Percentiles rank a stretch among this genome's conserved stretches.
These are phyloP conservation scores for Elaphurus davidianus DNA, from an alignment of 2,113 vertebrate species.

Conservation along the genomic window DNA sequence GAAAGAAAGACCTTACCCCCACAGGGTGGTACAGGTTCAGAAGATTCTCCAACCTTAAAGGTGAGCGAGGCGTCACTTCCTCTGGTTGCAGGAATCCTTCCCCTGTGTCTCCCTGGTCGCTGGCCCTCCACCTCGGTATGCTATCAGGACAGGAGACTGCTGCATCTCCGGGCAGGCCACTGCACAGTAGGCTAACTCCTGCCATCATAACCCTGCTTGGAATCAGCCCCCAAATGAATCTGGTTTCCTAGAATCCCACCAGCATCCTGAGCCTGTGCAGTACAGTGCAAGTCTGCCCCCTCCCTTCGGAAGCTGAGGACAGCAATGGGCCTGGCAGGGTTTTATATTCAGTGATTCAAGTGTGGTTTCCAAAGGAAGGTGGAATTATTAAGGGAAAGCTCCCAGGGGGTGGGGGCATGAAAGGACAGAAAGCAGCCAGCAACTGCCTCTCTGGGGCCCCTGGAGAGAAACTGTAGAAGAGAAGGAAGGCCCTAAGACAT, in stretches of 20 bases:
- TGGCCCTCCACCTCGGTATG: neutral
- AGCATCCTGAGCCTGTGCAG: neutral
- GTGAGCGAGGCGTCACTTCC: neutral
- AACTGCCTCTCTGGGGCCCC: neutral
- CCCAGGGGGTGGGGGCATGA: too few relatives aligned
- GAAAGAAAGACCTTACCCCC: neutral
- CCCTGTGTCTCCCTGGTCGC: fast-evolving
- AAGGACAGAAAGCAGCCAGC: neutral
- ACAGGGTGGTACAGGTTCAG: too few relatives aligned
- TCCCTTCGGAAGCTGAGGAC: conserved; percentile 44
- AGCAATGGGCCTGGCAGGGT: neutral
- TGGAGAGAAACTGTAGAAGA: neutral
- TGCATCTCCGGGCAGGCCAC: neutral
- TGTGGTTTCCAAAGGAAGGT: neutral
- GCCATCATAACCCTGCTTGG: neutral
- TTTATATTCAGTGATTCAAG: neutral
- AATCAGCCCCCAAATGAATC: neutral
- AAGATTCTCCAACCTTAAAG: neutral
- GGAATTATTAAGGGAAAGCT: neutral
- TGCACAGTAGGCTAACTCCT: neutral
- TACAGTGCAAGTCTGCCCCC: conserved; percentile 43
- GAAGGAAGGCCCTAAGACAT: neutral
- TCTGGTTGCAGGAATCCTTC: neutral
- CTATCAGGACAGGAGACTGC: neutral
- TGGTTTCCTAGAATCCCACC: neutral